These are phyloP conservation scores for Drosophila bipectinata DNA, from an alignment of 1,140 invertebrate species.

Conservation along the genomic window DNA sequence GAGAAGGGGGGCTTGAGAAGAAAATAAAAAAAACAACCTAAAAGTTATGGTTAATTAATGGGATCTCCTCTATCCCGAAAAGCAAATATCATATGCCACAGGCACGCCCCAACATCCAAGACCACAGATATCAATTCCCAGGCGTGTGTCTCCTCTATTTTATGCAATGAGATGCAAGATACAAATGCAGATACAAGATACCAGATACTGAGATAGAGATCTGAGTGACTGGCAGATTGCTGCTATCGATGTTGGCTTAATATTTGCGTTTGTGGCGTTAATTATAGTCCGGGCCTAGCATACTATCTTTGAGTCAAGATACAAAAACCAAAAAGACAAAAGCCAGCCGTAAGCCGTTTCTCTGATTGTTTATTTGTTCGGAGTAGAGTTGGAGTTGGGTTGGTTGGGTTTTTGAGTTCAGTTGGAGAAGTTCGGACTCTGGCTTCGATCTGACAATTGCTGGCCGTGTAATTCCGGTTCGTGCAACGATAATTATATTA, in stretches of 20 bases:
- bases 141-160: constrained; percentile 9
- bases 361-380: constrained; percentile 79
- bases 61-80: background rate
- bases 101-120: background rate
- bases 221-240: constrained; percentile 49
- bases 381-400: background rate
- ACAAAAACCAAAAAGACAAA: background rate
- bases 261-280: constrained; percentile 82
- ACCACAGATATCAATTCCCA: background rate
- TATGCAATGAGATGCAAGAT: constrained; percentile 25
- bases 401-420: no score
- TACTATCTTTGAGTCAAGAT: constrained; percentile 9
- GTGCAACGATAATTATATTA: constrained; percentile 82
- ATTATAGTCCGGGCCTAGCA: constrained; percentile 48
- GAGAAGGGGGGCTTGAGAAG: no score
- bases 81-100: background rate
- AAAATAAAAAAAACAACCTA: no score
- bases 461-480: constrained; percentile 75
- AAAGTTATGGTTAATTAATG: background rate
- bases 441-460: constrained; percentile 49
- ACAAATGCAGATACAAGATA: constrained; percentile 2
- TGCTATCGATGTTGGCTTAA: constrained; percentile 67
- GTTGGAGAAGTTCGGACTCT: background rate
- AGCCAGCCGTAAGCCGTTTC: constrained; percentile 45
- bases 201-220: constrained; percentile 14